phyloP scores from a whole-genome alignment of 2,797 vertebrate species.

The Danio jaintianensis region DNA sequence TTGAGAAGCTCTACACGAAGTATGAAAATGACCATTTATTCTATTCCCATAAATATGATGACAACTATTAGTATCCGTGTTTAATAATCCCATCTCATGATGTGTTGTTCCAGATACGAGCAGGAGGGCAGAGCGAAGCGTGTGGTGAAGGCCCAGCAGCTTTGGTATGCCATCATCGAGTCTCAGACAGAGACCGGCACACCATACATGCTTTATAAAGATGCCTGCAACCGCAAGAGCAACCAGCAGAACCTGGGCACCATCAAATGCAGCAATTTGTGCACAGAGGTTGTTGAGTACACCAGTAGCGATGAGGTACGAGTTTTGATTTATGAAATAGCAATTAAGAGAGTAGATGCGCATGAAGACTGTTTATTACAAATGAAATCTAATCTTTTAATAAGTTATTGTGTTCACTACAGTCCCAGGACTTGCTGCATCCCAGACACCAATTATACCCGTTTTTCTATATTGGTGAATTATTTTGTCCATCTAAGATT shows the following conservation, averaged over 20 bases:
- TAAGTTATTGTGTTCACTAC: no score
- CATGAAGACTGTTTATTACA: no score
- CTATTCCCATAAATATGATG: not conserved
- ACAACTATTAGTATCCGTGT: not conserved
- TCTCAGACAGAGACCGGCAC: constrained; percentile 98
- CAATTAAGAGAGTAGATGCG: no score
- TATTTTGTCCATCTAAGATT: no score
- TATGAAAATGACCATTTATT: constrained; percentile 54
- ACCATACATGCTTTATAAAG: constrained; percentile 98
- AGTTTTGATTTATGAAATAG: no score
- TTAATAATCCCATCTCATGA: not conserved
- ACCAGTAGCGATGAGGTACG: constrained; percentile 90
- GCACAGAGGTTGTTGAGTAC: constrained; percentile 95
- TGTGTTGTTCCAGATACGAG: constrained; percentile 82
- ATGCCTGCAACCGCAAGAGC: constrained; percentile 96
- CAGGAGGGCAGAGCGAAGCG: constrained; percentile 85
- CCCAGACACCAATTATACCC: no score
- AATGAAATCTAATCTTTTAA: no score
- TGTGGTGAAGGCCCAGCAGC: constrained; percentile 93
- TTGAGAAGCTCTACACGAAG: constrained; percentile 92
- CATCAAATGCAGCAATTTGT: constrained; percentile 96
- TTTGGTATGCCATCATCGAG: constrained; percentile 96
- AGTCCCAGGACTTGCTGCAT: no score
- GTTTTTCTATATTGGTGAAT: no score
- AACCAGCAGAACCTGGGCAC: constrained; percentile 98